A percentile compares a stretch with the other conserved stretches of the same genome.
Evolutionary conservation across 2,113 vertebrate species (phyloP).

Genomic region (Sphyrna mokarran): DNA sequence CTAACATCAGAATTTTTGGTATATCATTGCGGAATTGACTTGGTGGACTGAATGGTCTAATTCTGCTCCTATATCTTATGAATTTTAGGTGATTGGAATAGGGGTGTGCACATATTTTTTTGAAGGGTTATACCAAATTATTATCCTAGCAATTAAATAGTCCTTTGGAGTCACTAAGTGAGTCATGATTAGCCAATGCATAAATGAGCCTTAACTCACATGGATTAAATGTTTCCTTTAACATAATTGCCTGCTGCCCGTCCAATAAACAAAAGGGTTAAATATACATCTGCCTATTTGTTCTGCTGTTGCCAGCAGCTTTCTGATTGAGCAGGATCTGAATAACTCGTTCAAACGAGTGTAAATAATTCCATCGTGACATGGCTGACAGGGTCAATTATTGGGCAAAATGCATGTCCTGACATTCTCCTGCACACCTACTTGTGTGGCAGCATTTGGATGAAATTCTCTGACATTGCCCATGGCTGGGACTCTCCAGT

Average conservation of each 20-base stretch:
- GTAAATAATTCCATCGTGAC: background rate
- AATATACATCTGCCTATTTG: background rate
- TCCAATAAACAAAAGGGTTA: background rate
- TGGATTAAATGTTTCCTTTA: background rate
- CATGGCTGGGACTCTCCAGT: no score
- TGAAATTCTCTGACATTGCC: no score
- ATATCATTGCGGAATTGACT: background rate
- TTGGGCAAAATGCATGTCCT: background rate
- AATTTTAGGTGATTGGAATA: background rate
- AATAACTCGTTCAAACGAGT: background rate
- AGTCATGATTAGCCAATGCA: background rate
- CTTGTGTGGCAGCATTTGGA: background rate
- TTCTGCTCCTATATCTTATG: no score
- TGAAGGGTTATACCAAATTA: background rate
- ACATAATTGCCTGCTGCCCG: background rate
- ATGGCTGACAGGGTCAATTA: background rate
- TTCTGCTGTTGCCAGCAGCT: background rate
- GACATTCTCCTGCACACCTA: background rate
- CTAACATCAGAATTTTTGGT: no score
- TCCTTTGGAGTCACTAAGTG: background rate
- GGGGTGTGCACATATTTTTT: background rate
- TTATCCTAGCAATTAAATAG: background rate
- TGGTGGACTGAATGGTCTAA: no score
- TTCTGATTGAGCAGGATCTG: background rate
- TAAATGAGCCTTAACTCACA: background rate